Evolutionary conservation across 2,113 vertebrate species (phyloP), one percentile per base, ranked within the genome.

Genomic region (Nesogale talazaci): DNA sequence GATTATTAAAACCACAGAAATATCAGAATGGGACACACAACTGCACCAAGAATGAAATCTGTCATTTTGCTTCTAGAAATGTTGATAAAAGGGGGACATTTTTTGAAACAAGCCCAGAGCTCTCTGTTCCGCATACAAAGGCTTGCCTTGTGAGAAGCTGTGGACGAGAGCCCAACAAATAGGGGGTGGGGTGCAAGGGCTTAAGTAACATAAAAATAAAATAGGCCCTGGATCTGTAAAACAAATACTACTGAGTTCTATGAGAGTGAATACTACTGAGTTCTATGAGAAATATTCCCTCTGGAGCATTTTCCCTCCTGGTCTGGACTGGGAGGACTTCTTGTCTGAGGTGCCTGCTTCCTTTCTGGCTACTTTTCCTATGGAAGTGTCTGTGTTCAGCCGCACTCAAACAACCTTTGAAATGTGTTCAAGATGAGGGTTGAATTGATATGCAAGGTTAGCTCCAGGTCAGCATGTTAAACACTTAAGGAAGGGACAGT

Each of bases 51-150:
- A 61, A 87, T 59, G 92, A 91, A 86, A 86, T 76, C 4, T 27
- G 56, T 42, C 80, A 72, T n/a, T 83, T 93, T 83, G 36, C 46
- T 87, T 91, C 85, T 46, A 85, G 89, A 89, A 83, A 38, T 91
- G 65, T 87, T 83, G 81, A 67, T 91, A 46, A 86, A 80, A 61
- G 59, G 59, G 59, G 59, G 59, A 61, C 16, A 61, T 3, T 23
- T 20, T 61, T 61, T 61, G 59, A 61, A 61, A 61, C 22, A 61
- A 61, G 17, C 59, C 59, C 22, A 61, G 59, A 22, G 17, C 59
- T 61, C 22, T 61, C 59, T 61, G 59, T 61, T 61, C 59, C 22
- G 17, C 59, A 20, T 61, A 61, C 16, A 2, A 22, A 61, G 59
- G 59, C 22, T 23, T 61, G 59, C 59, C 59, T 61, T 61, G 16